Base-by-base conservation (phyloP, 2,888 invertebrate genomes). In the Stenurella melanura region DNA sequence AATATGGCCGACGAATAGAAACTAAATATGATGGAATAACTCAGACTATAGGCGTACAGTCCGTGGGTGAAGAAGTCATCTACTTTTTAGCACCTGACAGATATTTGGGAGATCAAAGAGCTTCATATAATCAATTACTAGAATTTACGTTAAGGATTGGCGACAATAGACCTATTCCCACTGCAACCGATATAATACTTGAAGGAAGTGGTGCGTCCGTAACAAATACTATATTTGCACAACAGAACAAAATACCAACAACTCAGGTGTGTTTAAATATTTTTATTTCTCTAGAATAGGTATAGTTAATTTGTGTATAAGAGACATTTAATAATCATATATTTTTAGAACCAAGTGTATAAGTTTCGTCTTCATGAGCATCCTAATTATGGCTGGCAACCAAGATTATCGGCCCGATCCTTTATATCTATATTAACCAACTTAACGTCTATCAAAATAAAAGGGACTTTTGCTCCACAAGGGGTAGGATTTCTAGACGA, bases 341-440 rank as follows among this genome's bases (percentile, higher is more conserved):
- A 21, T 38, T 86, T 88, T 54, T 85, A 94, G 94, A 90, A 90
- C n/a, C 94, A 95, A 91, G 92, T 93, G 70, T 98, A 94, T 89
- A 92, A 90, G 73, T 99, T 98, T 92, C 93, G 96, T 6, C 91
- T 99, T 15, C 98, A 99, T 87, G 98, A 99, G 87, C 95, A 98
- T 88, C 81, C 83, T n/a, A 81, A 83, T 64, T 85, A 81, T 61
- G 96, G 97, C n/a, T 99, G 99, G 99, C 95, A 96, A 75, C 99
- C 99, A 0, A 93, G 95, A 17, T 92, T 98, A 9, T 93, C 95
- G 9, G 93, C 98, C 1, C 92, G 96, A 70, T 96, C 96, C 66
- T 99, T 98, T 88, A 96, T 98, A 90, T 96, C 96, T 0, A 94
- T 99, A 34, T 92, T 99, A 9, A 95, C 98, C 69, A 98, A 99